A percentile compares a stretch with the other conserved stretches of the same genome.
phyloP scores from a whole-genome alignment of 1,140 invertebrate genomes.

The Drosophila bipectinata region DNA sequence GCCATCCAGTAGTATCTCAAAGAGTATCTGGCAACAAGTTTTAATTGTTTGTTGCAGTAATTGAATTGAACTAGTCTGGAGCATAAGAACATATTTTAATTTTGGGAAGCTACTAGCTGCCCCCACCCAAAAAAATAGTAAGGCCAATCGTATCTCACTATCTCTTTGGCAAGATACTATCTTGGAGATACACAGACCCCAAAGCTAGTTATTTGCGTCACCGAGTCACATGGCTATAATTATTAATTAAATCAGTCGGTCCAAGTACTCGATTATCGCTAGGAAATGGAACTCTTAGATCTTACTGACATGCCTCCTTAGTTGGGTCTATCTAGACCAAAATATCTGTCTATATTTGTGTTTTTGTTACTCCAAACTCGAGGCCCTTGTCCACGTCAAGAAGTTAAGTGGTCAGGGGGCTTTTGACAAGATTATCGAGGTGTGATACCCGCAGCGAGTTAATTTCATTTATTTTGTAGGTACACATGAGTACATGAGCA shows the following conservation, averaged over 20 bases:
- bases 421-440: constrained; percentile 71
- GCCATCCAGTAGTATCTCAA: constrained; percentile 33
- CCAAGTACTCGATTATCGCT: constrained; percentile 32
- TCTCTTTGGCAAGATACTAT: constrained; percentile 55
- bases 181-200: constrained; percentile 36
- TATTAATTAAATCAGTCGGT: constrained; percentile 76
- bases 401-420: constrained; percentile 35
- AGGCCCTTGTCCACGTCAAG: constrained; percentile 44
- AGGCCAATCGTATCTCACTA: constrained; percentile 53
- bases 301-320: background rate
- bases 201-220: constrained; percentile 59
- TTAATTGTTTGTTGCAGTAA: constrained; percentile 66
- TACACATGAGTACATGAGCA: constrained; percentile 32
- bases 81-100: constrained; percentile 69
- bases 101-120: constrained; percentile 20
- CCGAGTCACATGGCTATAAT: constrained; percentile 73
- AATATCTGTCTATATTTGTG: constrained; percentile 31
- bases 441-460: constrained; percentile 48
- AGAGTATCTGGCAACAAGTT: constrained; percentile 49
- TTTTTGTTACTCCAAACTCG: constrained; percentile 9
- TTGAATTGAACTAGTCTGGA: constrained; percentile 63
- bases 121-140: background rate
- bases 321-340: constrained; percentile 10
- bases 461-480: constrained; percentile 74
- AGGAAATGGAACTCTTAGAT: constrained; percentile 1